Conservation (phyloP, 2,888 invertebrate species). For the Synergus japonicus region DNA sequence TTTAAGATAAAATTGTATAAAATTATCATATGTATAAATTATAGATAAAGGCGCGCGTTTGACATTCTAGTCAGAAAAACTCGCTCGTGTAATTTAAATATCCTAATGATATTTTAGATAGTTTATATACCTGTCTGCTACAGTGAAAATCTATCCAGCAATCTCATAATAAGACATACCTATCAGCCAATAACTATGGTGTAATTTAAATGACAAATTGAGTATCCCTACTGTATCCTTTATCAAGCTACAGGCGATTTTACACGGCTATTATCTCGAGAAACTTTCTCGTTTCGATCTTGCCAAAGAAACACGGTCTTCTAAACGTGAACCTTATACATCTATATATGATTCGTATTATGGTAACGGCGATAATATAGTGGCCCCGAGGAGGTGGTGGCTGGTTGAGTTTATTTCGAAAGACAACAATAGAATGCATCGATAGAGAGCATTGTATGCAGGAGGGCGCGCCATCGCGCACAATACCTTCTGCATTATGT, state of each 20-base stretch:
- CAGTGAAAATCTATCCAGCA: slow-evolving; percentile 13
- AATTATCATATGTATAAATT: background rate
- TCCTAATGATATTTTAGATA: slow-evolving; percentile 1
- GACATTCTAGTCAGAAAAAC: background rate
- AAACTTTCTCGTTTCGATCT: slow-evolving; percentile 50
- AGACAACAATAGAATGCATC: slow-evolving; percentile 65
- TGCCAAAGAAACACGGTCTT: slow-evolving; percentile 58
- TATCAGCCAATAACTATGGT: slow-evolving; percentile 16
- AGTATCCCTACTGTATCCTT: slow-evolving; percentile 12
- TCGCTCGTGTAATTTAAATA: slow-evolving; percentile 19
- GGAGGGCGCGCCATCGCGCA: slow-evolving; percentile 57
- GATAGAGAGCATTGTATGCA: slow-evolving; percentile 70
- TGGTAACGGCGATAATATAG: slow-evolving; percentile 65
- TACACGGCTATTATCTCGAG: slow-evolving; percentile 23
- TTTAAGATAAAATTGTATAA: background rate
- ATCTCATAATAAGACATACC: slow-evolving; percentile 29
- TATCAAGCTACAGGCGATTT: slow-evolving; percentile 27
- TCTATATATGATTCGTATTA: slow-evolving; percentile 62
- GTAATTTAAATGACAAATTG: slow-evolving; percentile 39
- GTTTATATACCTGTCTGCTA: background rate
- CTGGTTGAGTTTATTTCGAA: slow-evolving; percentile 68
- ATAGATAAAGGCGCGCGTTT: no score
- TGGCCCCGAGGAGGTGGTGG: slow-evolving; percentile 60
- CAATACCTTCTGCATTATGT: slow-evolving; percentile 75
- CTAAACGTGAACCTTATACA: slow-evolving; percentile 59